A percentile compares a stretch with the other conserved stretches of the same genome.
Evolutionary conservation across 1,140 invertebrate genomes (phyloP).

Genomic region (Notospermus geniculatus): DNA sequence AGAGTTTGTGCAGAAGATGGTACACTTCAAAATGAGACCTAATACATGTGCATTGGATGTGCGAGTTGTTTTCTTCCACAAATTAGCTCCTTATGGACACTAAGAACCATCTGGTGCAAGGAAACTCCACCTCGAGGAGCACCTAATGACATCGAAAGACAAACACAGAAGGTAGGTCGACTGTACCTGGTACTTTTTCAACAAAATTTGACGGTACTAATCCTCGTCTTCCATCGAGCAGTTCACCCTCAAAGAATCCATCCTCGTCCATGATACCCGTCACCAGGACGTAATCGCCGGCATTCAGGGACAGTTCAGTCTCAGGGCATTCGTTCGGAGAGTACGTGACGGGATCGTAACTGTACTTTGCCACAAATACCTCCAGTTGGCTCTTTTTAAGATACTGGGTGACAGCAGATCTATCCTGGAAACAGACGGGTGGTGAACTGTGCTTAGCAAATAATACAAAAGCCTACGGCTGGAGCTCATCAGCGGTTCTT

Average conservation of each 20-base stretch:
- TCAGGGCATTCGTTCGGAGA: conserved; percentile 90
- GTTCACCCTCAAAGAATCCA: conserved; percentile 93
- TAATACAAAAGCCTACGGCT: too few species aligned
- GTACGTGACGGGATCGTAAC: conserved; percentile 86
- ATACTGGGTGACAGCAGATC: conserved; percentile 9
- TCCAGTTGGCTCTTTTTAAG: conserved; percentile 40
- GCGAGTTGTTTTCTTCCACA: too few species aligned
- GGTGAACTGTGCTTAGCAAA: too few species aligned
- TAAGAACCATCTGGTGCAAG: too few species aligned
- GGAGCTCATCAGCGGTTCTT: too few species aligned
- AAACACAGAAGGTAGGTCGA: too few species aligned
- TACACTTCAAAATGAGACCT: too few species aligned
- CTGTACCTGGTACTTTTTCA: conserved; percentile 69
- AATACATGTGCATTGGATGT: too few species aligned
- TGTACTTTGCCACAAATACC: conserved; percentile 68
- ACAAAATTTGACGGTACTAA: conserved; percentile 97
- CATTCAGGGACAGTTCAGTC: conserved; percentile 86
- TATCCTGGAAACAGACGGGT: conserved; percentile 8
- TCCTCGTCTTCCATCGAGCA: conserved; percentile 88
- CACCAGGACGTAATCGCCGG: conserved; percentile 94
- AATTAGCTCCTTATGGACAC: too few species aligned
- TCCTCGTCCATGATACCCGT: conserved; percentile 90
- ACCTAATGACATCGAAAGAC: too few species aligned
- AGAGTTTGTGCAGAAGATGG: too few species aligned
- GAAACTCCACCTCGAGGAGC: too few species aligned